These are phyloP conservation scores for Strigops habroptila DNA, from an alignment of 2,113 vertebrate genomes.

Conservation along the genomic window DNA sequence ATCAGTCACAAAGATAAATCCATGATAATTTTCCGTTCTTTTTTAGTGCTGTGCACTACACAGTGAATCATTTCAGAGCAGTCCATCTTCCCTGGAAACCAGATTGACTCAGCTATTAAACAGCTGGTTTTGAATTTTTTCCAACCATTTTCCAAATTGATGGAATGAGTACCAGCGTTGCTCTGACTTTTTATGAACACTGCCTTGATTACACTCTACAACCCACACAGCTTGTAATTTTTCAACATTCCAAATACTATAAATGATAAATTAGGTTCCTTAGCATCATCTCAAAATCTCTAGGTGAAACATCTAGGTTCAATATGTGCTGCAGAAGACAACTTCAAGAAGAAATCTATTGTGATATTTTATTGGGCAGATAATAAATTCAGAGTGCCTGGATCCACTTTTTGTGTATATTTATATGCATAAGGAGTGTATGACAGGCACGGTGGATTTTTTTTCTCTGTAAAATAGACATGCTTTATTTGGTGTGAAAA, in stretches of 20 bases:
- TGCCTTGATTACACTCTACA: background rate
- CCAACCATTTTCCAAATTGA: background rate
- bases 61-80: background rate
- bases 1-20: conserved; percentile 4
- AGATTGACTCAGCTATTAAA: background rate
- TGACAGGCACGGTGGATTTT: background rate
- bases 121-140: background rate
- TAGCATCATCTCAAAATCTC: background rate
- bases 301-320: background rate
- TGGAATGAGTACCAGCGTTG: background rate
- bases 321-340: rapidly evolving
- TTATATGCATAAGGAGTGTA: background rate
- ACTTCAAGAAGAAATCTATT: background rate
- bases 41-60: background rate
- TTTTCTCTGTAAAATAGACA: background rate
- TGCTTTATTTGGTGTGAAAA: background rate
- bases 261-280: background rate
- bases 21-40: background rate
- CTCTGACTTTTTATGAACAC: background rate
- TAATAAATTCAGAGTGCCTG: background rate
- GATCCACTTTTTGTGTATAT: background rate
- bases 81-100: background rate
- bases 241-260: background rate
- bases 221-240: background rate
- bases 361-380: background rate